These are phyloP conservation scores for Phainopepla nitens DNA, from an alignment of 2,113 vertebrate species.

Conservation along the genomic window DNA sequence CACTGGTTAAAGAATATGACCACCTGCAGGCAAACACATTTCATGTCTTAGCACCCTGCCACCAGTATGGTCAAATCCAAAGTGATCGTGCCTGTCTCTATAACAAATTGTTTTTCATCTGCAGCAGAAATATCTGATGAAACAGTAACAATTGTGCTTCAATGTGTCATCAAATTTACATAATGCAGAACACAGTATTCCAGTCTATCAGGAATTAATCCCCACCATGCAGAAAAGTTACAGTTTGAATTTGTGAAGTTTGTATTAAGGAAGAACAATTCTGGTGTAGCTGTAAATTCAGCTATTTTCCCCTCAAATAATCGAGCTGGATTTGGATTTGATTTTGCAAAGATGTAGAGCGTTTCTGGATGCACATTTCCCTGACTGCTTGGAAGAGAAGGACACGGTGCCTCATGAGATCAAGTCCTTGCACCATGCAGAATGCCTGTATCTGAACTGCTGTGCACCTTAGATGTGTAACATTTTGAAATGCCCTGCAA, in stretches of 20 bases:
- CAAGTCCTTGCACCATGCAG: not conserved
- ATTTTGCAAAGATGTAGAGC: not conserved
- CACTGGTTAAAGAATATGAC: not conserved
- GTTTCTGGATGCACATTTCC: not conserved
- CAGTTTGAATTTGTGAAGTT: not conserved
- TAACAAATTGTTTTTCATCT: not conserved
- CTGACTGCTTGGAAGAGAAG: not conserved
- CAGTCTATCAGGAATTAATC: not conserved
- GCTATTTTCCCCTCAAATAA: not conserved
- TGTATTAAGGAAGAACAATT: not conserved
- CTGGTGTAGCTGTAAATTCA: not conserved
- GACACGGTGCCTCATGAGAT: rapidly evolving
- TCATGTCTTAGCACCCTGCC: not conserved
- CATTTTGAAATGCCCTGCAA: not conserved
- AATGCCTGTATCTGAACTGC: not conserved
- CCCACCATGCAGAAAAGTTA: not conserved
- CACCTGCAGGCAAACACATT: not conserved
- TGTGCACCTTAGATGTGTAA: not conserved
- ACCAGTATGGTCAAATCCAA: not conserved
- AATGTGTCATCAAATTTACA: not conserved
- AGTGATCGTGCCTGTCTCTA: not conserved
- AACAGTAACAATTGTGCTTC: not conserved
- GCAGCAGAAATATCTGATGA: not conserved
- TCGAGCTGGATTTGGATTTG: not conserved
- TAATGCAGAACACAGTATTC: not conserved